Conservation (phyloP, 2,113 vertebrate species). For the Puffinus mauretanicus region DNA sequence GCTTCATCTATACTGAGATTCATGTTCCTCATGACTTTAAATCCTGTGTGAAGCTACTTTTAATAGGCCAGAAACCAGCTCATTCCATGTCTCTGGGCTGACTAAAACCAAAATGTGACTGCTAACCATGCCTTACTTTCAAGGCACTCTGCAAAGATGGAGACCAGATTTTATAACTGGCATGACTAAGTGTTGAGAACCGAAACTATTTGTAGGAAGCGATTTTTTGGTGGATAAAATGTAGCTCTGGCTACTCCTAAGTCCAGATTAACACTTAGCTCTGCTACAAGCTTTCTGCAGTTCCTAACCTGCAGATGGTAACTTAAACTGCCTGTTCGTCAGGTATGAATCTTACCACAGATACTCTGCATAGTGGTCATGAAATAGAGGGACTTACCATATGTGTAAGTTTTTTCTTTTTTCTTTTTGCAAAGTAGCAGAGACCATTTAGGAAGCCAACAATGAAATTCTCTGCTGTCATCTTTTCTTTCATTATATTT, state of each 20-base stretch:
- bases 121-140: background rate
- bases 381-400: background rate
- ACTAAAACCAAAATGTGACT: background rate
- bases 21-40: background rate
- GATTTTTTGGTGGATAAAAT: background rate
- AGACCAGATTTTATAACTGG: background rate
- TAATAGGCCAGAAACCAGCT: background rate
- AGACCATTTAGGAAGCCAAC: background rate
- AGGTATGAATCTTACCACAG: background rate
- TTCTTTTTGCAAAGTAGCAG: background rate
- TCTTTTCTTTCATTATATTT: background rate
- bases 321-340: background rate
- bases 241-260: background rate
- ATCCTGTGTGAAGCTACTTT: background rate
- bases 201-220: background rate
- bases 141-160: background rate
- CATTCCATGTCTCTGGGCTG: background rate
- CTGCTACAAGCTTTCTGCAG: background rate
- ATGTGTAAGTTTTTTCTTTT: rapidly evolving
- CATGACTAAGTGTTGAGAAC: background rate
- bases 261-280: background rate
- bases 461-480: background rate
- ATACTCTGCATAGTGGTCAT: background rate
- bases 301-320: background rate
- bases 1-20: background rate